These are phyloP conservation scores for Trematomus bernacchii DNA, from an alignment of 2,797 vertebrate species.

Conservation along the genomic window DNA sequence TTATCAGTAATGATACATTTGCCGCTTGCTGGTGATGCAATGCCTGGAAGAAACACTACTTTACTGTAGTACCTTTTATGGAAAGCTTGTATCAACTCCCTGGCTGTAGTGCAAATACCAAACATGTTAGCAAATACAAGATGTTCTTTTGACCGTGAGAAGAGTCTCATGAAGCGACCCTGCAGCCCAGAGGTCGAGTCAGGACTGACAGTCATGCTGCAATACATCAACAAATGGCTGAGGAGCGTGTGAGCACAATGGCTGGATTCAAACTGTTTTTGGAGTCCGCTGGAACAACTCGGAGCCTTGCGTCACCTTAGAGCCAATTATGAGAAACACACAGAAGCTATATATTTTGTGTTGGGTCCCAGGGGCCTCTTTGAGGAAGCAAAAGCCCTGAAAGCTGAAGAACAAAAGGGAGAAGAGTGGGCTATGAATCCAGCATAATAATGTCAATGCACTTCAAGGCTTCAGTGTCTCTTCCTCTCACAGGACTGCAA, in stretches of 20 bases:
- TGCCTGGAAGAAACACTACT: background rate
- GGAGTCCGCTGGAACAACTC: slow-evolving; percentile 54
- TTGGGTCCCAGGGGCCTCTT: slow-evolving; percentile 65
- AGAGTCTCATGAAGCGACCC: slow-evolving; percentile 10
- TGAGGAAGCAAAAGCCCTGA: slow-evolving; percentile 49
- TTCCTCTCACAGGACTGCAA: slow-evolving; percentile 42
- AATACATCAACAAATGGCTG: slow-evolving; percentile 48
- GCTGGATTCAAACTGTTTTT: slow-evolving; percentile 65
- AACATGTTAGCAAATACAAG: slow-evolving; percentile 32
- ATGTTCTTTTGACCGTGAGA: slow-evolving; percentile 25
- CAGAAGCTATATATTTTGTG: slow-evolving; percentile 55
- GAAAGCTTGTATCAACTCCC: background rate
- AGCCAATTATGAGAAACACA: slow-evolving; percentile 75
- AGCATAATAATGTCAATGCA: slow-evolving; percentile 65
- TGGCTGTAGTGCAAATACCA: slow-evolving; percentile 22
- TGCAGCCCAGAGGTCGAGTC: slow-evolving; percentile 36
- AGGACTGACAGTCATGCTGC: slow-evolving; percentile 44
- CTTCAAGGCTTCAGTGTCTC: slow-evolving; percentile 42
- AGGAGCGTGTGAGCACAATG: slow-evolving; percentile 56
- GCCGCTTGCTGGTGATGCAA: background rate
- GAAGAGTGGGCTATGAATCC: slow-evolving; percentile 42
- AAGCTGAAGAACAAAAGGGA: slow-evolving; percentile 43
- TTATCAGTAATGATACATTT: slow-evolving; percentile 2
- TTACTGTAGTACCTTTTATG: background rate
- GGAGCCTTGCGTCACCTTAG: slow-evolving; percentile 71